These are phyloP conservation scores for Ptychodera flava DNA, from an alignment of 35 echinoderm and acorn worm genomes.

Conservation along the genomic window DNA sequence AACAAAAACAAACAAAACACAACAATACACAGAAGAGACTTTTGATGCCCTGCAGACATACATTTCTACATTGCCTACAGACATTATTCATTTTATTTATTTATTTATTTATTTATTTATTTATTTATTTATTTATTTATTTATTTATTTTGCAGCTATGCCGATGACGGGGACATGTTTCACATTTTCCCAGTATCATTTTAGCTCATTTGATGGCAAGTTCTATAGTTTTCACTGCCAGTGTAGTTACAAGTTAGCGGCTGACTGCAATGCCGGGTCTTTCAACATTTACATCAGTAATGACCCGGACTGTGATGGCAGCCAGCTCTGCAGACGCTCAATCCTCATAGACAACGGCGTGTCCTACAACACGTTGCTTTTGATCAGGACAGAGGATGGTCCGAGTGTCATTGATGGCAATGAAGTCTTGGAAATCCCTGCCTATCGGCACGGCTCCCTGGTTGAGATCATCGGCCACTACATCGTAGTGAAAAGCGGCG, in stretches of 20 bases:
- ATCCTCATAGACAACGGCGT: constrained; percentile 50
- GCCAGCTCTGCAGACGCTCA: constrained; percentile 23
- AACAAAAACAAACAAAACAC: too few species aligned
- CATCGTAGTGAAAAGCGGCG: constrained; percentile 60
- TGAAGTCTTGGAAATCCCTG: constrained; percentile 19
- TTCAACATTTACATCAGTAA: constrained; percentile 60
- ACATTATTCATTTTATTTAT: too few species aligned
- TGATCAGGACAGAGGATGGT: constrained; percentile 22
- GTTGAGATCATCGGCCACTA: constrained; percentile 44
- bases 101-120: too few species aligned
- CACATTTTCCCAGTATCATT: constrained; percentile 70
- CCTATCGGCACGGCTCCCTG: constrained; percentile 26
- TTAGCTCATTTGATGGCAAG: constrained; percentile 72
- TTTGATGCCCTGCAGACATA: too few species aligned
- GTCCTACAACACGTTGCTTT: neutral
- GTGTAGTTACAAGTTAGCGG: constrained; percentile 47
- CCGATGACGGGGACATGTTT: constrained; percentile 27
- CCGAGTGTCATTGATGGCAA: constrained; percentile 8
- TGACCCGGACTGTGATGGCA: constrained; percentile 27
- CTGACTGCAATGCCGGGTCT: constrained; percentile 30
- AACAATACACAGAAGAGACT: too few species aligned
- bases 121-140: too few species aligned
- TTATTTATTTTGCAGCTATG: neutral
- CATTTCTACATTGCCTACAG: too few species aligned
- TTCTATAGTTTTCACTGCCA: constrained; percentile 48